phyloP scores from a whole-genome alignment of 2,113 vertebrate genomes.

The Pithys albifrons region DNA sequence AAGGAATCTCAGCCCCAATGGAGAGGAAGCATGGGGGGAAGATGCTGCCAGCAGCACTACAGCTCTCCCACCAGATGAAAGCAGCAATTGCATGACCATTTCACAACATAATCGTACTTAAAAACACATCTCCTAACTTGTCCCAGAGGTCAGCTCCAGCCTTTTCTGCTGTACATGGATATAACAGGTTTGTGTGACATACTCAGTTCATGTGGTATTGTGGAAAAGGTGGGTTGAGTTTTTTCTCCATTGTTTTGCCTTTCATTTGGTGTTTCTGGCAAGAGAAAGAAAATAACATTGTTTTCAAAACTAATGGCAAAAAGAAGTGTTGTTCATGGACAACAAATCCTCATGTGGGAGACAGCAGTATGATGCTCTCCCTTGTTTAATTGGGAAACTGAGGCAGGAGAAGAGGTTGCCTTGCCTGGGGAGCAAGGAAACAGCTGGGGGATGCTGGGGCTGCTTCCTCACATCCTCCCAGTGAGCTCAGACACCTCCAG shows the following conservation, averaged over 20 bases:
- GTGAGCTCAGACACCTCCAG: not conserved
- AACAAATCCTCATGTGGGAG: not conserved
- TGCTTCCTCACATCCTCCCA: not conserved
- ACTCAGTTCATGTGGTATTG: rapidly evolving
- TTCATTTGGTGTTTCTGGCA: not conserved
- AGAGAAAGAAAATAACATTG: not conserved
- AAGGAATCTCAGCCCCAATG: not conserved
- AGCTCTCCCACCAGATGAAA: not conserved
- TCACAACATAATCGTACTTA: not conserved
- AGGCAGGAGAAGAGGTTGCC: not conserved
- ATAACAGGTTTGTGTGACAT: not conserved
- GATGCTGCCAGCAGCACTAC: not conserved
- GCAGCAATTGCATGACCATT: not conserved
- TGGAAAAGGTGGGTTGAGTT: not conserved
- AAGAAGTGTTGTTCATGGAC: rapidly evolving
- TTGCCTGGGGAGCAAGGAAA: not conserved
- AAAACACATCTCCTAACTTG: not conserved
- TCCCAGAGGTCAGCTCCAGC: not conserved
- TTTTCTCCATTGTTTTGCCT: rapidly evolving
- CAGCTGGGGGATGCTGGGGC: rapidly evolving
- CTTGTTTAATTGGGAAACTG: not conserved
- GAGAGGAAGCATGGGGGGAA: rapidly evolving
- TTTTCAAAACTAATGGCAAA: not conserved
- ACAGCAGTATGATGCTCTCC: rapidly evolving
- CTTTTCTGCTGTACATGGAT: not conserved